phyloP scores from a whole-genome alignment of 1,140 invertebrate genomes.

The Anastrepha obliqua region DNA sequence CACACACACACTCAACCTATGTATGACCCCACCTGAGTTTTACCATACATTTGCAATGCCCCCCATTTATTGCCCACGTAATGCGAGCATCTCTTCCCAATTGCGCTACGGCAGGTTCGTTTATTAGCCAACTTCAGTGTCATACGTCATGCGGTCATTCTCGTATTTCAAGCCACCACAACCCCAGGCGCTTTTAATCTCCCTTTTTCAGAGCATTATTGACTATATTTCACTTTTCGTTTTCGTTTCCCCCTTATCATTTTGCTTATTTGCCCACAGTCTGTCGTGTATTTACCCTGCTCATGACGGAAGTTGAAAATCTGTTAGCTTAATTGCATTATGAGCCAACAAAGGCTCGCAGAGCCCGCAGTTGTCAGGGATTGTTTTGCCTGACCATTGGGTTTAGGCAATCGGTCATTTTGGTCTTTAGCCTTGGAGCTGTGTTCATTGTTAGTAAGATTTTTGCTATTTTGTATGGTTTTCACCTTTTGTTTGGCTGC shows the following conservation, averaged over 20 bases:
- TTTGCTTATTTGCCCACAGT: slow-evolving; percentile 43
- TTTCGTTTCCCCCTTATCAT: not conserved
- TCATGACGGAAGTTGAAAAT: slow-evolving; percentile 67
- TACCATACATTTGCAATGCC: not conserved
- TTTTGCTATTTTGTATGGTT: not conserved
- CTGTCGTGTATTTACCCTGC: slow-evolving; percentile 33
- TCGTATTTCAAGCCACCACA: slow-evolving; percentile 18
- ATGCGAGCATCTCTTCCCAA: not conserved
- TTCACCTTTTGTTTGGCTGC: slow-evolving; percentile 26
- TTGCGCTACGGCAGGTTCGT: not conserved
- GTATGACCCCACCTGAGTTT: not conserved
- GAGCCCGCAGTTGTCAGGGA: not conserved
- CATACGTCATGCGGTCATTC: slow-evolving; percentile 19
- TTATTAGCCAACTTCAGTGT: slow-evolving; percentile 37
- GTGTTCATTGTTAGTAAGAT: not conserved
- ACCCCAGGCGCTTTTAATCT: slow-evolving; percentile 23
- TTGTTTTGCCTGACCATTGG: not conserved
- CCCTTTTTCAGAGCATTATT: not conserved
- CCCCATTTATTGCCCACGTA: not conserved
- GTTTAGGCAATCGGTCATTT: slow-evolving; percentile 31
- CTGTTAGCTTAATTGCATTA: slow-evolving; percentile 73
- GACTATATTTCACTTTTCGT: not conserved
- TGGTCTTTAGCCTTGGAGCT: not conserved
- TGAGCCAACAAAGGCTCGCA: slow-evolving; percentile 57
- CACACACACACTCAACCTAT: not conserved